Percentiles rank a stretch among this genome's conserved stretches.
phyloP scores from a whole-genome alignment of 2,113 vertebrate species.

The Osmerus eperlanus region DNA sequence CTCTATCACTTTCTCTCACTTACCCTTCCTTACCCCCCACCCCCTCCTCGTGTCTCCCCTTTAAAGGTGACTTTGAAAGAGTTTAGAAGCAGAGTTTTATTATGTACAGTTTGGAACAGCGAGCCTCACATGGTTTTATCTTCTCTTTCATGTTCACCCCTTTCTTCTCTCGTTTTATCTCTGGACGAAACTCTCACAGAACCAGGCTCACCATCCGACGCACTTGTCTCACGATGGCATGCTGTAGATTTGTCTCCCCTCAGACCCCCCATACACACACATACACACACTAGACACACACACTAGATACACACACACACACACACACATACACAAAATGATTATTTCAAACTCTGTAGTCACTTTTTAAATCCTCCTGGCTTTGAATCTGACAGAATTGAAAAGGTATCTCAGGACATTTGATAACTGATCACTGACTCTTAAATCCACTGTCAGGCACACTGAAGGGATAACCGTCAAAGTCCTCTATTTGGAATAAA shows the following conservation, averaged over 20 bases:
- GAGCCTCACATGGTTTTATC: constrained; percentile 27
- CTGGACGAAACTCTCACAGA: constrained; percentile 4
- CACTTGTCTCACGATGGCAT: constrained; percentile 10
- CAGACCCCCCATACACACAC: constrained; percentile 13
- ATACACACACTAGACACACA: background rate
- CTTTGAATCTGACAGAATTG: background rate
- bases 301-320: background rate
- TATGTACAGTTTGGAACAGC: constrained; percentile 27
- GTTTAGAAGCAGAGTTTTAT: constrained; percentile 32
- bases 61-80: constrained; percentile 33
- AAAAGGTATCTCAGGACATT: background rate
- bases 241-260: background rate
- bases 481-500: background rate
- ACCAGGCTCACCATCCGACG: background rate
- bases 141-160: constrained; percentile 52
- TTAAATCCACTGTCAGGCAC: no score
- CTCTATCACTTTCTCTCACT: constrained; percentile 15
- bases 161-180: constrained; percentile 51
- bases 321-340: background rate
- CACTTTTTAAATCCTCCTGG: constrained; percentile 1
- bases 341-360: constrained; percentile 1
- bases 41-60: constrained; percentile 8
- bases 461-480: background rate
- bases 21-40: constrained; percentile 2
- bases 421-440: background rate